A percentile compares a stretch with the other conserved stretches of the same genome.
These are phyloP conservation scores for Chromobotia macracanthus DNA, from an alignment of 2,797 vertebrate species.

Conservation along the genomic window DNA sequence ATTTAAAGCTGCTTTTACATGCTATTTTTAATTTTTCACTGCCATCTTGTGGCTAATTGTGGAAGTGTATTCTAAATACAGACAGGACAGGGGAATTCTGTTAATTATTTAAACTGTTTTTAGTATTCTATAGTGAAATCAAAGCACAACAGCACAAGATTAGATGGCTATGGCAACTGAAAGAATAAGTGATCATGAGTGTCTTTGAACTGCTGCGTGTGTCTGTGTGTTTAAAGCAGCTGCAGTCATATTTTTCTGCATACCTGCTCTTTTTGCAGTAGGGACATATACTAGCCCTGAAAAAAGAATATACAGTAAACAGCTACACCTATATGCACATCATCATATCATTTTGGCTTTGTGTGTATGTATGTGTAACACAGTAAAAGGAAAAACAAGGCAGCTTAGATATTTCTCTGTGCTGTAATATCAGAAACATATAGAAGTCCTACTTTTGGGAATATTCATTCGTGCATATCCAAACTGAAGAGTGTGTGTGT, in stretches of 20 bases:
- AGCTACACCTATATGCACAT: conserved; percentile 19
- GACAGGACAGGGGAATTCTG: not conserved
- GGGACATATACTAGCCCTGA: conserved; percentile 64
- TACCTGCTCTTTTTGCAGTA: conserved; percentile 66
- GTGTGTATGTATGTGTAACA: conserved; percentile 1
- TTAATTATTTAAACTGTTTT: not conserved
- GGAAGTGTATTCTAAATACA: conserved; percentile 1
- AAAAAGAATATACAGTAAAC: conserved; percentile 55
- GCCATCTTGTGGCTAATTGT: conserved; percentile 33
- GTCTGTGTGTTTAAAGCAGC: conserved; percentile 33
- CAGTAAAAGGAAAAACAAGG: not conserved
- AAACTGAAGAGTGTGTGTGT: not conserved
- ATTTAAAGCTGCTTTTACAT: no score
- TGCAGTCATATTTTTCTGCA: conserved; percentile 41
- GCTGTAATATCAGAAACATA: not conserved
- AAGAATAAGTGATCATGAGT: not conserved
- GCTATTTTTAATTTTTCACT: not conserved
- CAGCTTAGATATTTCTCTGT: not conserved
- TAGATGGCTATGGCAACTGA: conserved; percentile 20
- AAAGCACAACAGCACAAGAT: conserved; percentile 28
- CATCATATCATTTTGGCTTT: conserved; percentile 17
- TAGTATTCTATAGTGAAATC: conserved; percentile 1
- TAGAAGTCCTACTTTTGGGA: not conserved
- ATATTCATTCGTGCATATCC: not conserved
- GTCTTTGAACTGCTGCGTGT: not conserved